These are phyloP conservation scores for Pardosa pseudoannulata DNA, from an alignment of 2,888 invertebrate species.

Conservation along the genomic window DNA sequence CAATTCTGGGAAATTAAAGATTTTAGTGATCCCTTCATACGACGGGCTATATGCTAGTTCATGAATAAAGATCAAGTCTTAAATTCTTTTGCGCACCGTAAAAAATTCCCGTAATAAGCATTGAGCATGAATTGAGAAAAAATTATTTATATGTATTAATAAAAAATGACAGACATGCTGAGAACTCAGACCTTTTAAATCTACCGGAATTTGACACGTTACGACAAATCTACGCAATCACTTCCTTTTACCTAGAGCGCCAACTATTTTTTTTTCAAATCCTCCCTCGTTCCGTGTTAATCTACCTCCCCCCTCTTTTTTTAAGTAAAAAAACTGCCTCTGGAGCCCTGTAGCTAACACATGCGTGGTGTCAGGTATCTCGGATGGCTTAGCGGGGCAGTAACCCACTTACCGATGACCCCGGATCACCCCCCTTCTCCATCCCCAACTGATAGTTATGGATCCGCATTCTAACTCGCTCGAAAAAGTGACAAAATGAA, in stretches of 20 bases:
- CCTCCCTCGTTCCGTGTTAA: background rate
- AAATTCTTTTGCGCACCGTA: too few species aligned
- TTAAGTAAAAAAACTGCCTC: too few species aligned
- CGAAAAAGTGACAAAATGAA: conserved; percentile 1
- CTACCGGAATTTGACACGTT: background rate
- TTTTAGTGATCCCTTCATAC: too few species aligned
- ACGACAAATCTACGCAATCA: background rate
- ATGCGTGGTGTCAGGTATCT: background rate
- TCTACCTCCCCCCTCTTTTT: background rate
- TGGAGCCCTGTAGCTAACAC: background rate
- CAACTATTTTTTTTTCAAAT: background rate
- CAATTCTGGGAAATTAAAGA: too few species aligned
- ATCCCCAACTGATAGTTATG: conserved; percentile 3
- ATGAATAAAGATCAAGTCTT: too few species aligned
- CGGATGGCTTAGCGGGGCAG: background rate
- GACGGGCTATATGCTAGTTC: too few species aligned
- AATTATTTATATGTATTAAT: too few species aligned
- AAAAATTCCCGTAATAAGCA: too few species aligned
- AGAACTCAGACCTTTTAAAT: too few species aligned
- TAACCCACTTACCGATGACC: conserved; percentile 33
- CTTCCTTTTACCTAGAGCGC: background rate
- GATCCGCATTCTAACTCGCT: background rate
- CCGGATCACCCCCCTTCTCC: background rate
- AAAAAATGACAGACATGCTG: too few species aligned
- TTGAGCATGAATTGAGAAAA: too few species aligned